Base-by-base conservation (phyloP, 1,140 invertebrate genomes). In the Drosophila santomea region DNA sequence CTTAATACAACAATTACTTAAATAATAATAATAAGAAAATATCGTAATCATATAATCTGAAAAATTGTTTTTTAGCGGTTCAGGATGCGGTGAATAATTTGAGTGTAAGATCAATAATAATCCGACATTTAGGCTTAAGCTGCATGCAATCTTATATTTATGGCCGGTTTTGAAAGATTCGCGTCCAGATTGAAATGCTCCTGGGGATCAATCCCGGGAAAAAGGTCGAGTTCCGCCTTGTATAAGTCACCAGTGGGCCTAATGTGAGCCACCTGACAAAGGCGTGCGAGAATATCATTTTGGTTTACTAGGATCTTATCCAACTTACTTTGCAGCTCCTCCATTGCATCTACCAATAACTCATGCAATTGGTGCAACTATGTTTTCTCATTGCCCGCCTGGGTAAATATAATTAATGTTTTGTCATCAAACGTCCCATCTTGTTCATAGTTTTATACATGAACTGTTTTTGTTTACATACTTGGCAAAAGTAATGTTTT, bases 1-100 rank as follows among this genome's bases (percentile, higher is more conserved):
- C 2, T 58, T 75, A 17, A 17, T 17, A 17, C 17, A 17, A 17
- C 17, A 17, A 17, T 17, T 17, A 17, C 17, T 17, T 17, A 17
- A 17, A 17, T 17, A 17, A 17, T 17, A 17, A 17, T 17, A 17
- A 17, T 17, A 17, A 1, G 52, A 75, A 47, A 4, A 75, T 28
- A 12, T 66, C 28, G 11, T 57, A 41, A 4, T 44, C 41, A 8
- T 74, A 74, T 5, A 75, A 7, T 66, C 56, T 1, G 36, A 32
- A 8, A 74, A 41, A 12, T 23, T 64, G 7, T 74, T 57, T 1
- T 66, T 74, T 0, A 75, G 35, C 0, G 71, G 73, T 38, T 63
- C 20, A 75, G 17, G 0, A 75, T 63, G 3, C 41, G 32, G 7
- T 38, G 28, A 54, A 75, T 66, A 10, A 52, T 1, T 2, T 15